Evolutionary conservation across 2,888 invertebrate species (phyloP).

Genomic region (Caenorhabditis sinica): DNA sequence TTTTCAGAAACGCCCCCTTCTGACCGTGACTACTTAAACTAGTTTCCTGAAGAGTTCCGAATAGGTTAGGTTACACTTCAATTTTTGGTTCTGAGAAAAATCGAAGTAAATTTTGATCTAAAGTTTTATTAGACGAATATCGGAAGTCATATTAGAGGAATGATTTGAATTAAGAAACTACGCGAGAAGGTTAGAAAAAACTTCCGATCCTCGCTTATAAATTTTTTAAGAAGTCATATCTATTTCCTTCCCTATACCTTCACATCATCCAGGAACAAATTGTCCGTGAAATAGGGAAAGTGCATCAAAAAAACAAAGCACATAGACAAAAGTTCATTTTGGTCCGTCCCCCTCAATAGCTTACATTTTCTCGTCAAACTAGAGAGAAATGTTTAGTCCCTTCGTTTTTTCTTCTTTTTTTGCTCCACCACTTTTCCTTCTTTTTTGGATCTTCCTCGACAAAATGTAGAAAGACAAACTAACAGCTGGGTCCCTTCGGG

Average conservation of each 20-base stretch:
- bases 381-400: conserved; percentile 41
- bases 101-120: too few species aligned
- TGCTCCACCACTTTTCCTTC: conserved; percentile 7
- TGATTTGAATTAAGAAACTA: neutral
- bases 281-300: neutral
- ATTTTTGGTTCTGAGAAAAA: too few species aligned
- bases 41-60: too few species aligned
- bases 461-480: conserved; percentile 39
- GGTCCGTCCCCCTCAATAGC: conserved; percentile 1
- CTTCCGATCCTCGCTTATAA: conserved; percentile 4
- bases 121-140: neutral
- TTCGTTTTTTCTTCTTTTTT: conserved; percentile 10
- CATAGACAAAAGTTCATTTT: conserved; percentile 32
- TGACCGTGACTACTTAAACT: neutral
- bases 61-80: too few species aligned
- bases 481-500: conserved; percentile 38
- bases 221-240: neutral
- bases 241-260: neutral
- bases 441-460: conserved; percentile 24
- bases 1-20: neutral
- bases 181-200: too few species aligned
- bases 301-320: conserved; percentile 17
- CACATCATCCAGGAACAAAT: conserved; percentile 7
- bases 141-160: neutral
- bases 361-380: conserved; percentile 18